Evolutionary conservation across 2,888 invertebrate species (phyloP), one percentile per base, ranked within the genome.

Genomic region (Netelia fuscicornis): DNA sequence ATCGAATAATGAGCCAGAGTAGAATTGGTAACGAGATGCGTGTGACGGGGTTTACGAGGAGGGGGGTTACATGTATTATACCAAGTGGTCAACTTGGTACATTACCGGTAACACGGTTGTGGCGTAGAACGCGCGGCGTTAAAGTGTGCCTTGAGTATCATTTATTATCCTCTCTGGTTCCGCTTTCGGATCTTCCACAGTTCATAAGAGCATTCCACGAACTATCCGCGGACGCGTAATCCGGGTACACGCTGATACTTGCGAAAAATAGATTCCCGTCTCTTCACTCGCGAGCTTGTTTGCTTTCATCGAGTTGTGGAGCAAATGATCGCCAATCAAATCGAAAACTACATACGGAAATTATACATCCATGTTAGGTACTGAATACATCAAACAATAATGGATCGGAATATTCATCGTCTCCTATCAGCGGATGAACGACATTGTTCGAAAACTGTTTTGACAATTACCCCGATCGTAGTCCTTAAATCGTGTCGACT

Each of bases 1-100:
- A 70, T 84, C 68, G 68, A 74, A 81, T 81, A 81, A 81, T 81
- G 77, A 84, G 81, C 77, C 84, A 68, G 77, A 30, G 58, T 30
- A 64, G 54, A 81, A 81, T 84, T 67, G 76, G 56, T 81, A 81
- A 81, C 68, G 84, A 80, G 80, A 84, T 71, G 75, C 79, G 84
- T 64, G 76, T 71, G 71, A 71, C 70, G 71, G 65, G 68, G 48
- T 65, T 70, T 58, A 64, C 62, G 81, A 76, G 64, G 54, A 52
- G 56, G 13, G 56, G 54, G 17, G 25, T 48, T 44, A 25, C 75
- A 67, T 71, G 71, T 84, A 71, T 83, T 83, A 52, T 62, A 62
- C 68, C 70, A 42, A 70, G 78, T 78, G 68, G 68, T 70, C 60
- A 70, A 70, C 70, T 70, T 78, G 30, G 62, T 58, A 52, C n/a